Evolutionary conservation across 1,140 invertebrate species (phyloP).

Genomic region (Eurytemora carolleeae): DNA sequence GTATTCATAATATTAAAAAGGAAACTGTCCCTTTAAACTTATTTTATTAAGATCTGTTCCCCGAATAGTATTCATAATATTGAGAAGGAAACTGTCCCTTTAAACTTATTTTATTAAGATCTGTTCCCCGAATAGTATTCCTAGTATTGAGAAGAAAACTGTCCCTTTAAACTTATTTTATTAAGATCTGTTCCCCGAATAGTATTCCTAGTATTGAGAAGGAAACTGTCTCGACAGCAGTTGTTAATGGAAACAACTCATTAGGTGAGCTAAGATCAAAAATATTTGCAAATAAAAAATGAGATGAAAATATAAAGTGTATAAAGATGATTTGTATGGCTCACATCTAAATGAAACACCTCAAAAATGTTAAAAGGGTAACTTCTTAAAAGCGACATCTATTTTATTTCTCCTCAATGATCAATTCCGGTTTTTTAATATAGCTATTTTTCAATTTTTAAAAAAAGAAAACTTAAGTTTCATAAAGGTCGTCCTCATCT

Average conservation of each 20-base stretch:
- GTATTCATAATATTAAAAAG: no score
- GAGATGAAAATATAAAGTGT: not conserved
- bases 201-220: not conserved
- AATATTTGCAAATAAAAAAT: no score
- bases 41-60: not conserved
- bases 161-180: not conserved
- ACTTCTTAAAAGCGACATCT: not conserved
- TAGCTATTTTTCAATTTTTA: conserved; percentile 28
- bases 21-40: not conserved
- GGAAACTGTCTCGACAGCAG: not conserved
- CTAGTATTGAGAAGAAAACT: not conserved
- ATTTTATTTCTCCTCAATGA: not conserved
- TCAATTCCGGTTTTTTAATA: not conserved
- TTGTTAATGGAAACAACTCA: not conserved
- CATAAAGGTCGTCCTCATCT: no score
- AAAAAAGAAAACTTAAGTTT: no score
- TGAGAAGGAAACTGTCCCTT: not conserved
- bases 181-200: not conserved
- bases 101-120: not conserved
- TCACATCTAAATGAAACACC: not conserved
- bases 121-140: not conserved
- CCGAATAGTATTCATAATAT: not conserved
- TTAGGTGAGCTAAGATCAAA: not conserved
- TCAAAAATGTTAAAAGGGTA: not conserved
- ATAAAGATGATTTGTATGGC: not conserved